Base-by-base conservation (phyloP, 2,888 invertebrate genomes). In the Pheosia gnoma region DNA sequence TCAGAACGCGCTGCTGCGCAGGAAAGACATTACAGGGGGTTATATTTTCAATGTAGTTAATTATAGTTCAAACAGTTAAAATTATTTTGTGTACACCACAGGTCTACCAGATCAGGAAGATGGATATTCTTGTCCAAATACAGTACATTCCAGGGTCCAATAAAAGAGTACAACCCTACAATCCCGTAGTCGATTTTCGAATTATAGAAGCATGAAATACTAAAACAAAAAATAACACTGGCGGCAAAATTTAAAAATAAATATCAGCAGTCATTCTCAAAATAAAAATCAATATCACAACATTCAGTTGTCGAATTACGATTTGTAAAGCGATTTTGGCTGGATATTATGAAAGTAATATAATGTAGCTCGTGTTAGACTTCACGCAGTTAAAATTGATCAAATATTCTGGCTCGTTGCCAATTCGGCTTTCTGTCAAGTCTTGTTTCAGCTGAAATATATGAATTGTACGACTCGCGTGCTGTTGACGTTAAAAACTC, bases 381-480 rank as follows among this genome's bases (percentile, higher is more conserved):
- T 51, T 51, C 25, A 56, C 13, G 25, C 25, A 13, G 13, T 45
- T 53, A 43, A 11, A 38, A 49, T 45, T 47, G 25, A 65, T 59
- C 59, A n/a, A 61, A 61, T 66, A 63, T 66, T 71, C 78, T 90
- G 90, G 90, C 84, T 62, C n/a, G 51, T 73, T 79, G 87, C 90
- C 90, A 89, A 85, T 61, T 80, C 79, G 83, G 72, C 65, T 74
- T 74, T 78, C 78, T 80, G 80, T 81, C 80, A 80, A 75, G 76
- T 80, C 67, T 77, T 65, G 74, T 74, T 76, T 80, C 70, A 81
- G 81, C 72, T 75, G 72, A 74, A 78, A 79, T 79, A 74, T 80
- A 82, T 82, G 80, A 74, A 75, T 70, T 71, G 77, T 80, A 72
- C 64, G 63, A 72, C 70, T 59, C 72, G 77, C 67, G 70, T 78